Base-by-base conservation (phyloP, 1,140 invertebrate species). In the Camponotus floridanus region DNA sequence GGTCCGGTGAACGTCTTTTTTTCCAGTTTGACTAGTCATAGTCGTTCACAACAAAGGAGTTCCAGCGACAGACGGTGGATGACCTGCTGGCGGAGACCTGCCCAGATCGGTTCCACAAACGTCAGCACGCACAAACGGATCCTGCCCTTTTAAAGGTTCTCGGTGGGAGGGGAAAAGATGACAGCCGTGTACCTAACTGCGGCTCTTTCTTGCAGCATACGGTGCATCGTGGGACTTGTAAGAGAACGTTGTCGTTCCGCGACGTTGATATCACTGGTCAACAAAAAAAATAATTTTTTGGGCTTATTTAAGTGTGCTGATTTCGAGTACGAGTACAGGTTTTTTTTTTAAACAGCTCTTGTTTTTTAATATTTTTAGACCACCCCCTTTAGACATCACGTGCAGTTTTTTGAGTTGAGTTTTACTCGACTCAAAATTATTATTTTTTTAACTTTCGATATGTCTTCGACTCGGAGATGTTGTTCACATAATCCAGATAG, bases 31-130 rank as follows among this genome's bases (percentile, higher is more conserved):
- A 76, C 83, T 73, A 55, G 55, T 83, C 55, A 57, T 42, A 18
- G 31, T 73, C 4, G 26, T 21, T n/a, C 61, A n/a, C 83, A 48
- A 73, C 48, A 85, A 73, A 55, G 31, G 39, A 15, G 18, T 36
- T 48, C n/a, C 31, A 18, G 64, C 73, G 11, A 78, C 81, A 76
- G 81, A 85, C 81, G 61, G 73, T 85, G 61, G 71, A 65, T 85
- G 81, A 85, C 81, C 81, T 42, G 81, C 9, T 48, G 62, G 45
- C 36, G 8, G n/a, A 5, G 45, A 48, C 45, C 36, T 42, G 48
- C 33, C 33, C 61, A 26, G 26, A 1, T 26, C 26, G 71, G 36
- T 67, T 78, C 39, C 59, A 85, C 73, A 78, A 85, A 85, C 45
- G 74, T 31, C 59, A n/a, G 62, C 74, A 85, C 45, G 26, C 73